Conservation (phyloP, 1,140 invertebrate genomes). For the Lucilia cuprina region DNA sequence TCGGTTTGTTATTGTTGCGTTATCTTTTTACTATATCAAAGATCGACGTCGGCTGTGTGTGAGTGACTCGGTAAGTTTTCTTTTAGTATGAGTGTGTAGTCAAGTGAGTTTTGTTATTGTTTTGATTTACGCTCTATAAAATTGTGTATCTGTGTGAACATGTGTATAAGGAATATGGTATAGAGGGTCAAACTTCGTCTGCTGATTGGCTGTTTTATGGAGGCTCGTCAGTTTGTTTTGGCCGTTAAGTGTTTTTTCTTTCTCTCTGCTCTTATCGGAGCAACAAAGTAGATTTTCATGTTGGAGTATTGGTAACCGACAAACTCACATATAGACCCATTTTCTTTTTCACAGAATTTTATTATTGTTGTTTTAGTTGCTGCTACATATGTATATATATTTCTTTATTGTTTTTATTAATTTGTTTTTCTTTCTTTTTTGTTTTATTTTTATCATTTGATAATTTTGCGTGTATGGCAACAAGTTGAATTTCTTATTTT, state of each 20-base stretch:
- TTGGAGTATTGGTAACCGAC: not conserved
- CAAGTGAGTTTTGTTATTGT: not conserved
- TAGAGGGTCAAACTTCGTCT: constrained; percentile 21
- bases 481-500: constrained; percentile 8
- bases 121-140: constrained; percentile 4
- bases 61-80: not conserved
- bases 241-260: not conserved
- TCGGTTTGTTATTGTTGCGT: constrained; percentile 30
- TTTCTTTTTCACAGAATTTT: not conserved
- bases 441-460: not conserved
- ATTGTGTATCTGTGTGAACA: not conserved
- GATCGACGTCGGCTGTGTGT: constrained; percentile 5
- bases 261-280: not conserved
- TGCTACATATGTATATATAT: not conserved
- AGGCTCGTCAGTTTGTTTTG: constrained; percentile 33
- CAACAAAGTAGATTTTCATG: not conserved
- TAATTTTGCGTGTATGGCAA: constrained; percentile 13
- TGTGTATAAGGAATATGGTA: not conserved
- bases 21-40: constrained; percentile 4
- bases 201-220: constrained; percentile 24
- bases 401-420: not conserved
- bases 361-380: not conserved
- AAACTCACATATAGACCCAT: not conserved
- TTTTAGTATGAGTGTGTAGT: not conserved
- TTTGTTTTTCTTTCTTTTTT: not conserved